A percentile compares a stretch with the other conserved stretches of the same genome.
These are phyloP conservation scores for Aplochiton taeniatus DNA, from an alignment of 2,797 vertebrate species.

Conservation along the genomic window DNA sequence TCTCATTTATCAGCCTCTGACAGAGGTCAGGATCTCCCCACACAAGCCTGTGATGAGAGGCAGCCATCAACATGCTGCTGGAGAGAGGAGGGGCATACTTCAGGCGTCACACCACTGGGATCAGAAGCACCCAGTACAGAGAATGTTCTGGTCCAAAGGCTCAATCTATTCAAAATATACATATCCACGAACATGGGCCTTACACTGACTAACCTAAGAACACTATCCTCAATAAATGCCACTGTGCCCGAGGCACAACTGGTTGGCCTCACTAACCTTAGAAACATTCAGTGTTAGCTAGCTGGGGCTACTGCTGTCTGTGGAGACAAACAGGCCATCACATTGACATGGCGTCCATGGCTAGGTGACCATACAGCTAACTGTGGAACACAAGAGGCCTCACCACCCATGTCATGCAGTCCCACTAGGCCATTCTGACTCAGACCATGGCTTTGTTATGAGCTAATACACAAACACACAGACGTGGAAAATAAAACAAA, in stretches of 20 bases:
- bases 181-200: no score
- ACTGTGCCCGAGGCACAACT: neutral
- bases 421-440: slow-evolving; percentile 7
- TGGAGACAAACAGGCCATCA: no score
- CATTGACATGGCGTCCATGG: neutral
- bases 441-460: slow-evolving; percentile 32
- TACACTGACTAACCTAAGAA: no score
- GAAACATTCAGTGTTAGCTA: no score
- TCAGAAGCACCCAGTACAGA: slow-evolving; percentile 2
- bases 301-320: no score
- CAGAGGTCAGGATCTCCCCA: slow-evolving; percentile 46
- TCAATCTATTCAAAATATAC: no score
- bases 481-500: slow-evolving; percentile 24
- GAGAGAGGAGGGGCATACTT: neutral
- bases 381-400: no score
- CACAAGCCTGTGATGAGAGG: slow-evolving; percentile 16
- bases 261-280: no score
- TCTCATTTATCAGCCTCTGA: slow-evolving; percentile 61
- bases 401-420: no score
- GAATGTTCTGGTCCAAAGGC: no score
- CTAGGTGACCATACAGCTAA: neutral
- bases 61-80: neutral
- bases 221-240: neutral
- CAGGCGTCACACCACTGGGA: slow-evolving; percentile 1
- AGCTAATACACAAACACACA: slow-evolving; percentile 40